Percentiles rank a stretch among this genome's conserved stretches.
These are phyloP conservation scores for Plectropomus leopardus DNA, from an alignment of 2,113 vertebrate genomes.

Conservation along the genomic window DNA sequence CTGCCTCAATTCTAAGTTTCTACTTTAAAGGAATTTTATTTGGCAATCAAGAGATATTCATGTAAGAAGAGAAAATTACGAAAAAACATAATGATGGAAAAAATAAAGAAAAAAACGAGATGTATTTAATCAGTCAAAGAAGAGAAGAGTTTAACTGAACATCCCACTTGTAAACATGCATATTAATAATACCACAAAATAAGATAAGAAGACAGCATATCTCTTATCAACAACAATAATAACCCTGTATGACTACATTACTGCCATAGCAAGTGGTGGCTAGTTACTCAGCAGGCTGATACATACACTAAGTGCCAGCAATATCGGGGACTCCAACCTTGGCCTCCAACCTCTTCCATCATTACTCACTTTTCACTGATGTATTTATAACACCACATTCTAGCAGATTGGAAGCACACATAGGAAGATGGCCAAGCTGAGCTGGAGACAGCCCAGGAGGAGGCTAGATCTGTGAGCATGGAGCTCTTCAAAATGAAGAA, in stretches of 20 bases:
- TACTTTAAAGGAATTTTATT: neutral
- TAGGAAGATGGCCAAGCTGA: slow-evolving; percentile 44
- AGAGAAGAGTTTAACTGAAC: neutral
- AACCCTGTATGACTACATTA: neutral
- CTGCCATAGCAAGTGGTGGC: neutral
- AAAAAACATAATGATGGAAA: neutral
- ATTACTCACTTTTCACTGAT: slow-evolving; percentile 46
- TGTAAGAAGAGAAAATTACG: neutral
- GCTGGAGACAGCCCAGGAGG: slow-evolving; percentile 42
- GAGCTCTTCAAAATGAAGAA: slow-evolving; percentile 37
- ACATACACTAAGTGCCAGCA: neutral
- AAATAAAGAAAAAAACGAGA: neutral
- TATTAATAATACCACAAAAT: neutral
- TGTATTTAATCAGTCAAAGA: neutral
- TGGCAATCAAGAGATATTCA: neutral
- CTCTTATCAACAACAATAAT: neutral
- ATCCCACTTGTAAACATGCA: neutral
- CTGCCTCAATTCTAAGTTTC: neutral
- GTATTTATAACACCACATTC: slow-evolving; percentile 52
- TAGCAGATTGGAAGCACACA: slow-evolving; percentile 36
- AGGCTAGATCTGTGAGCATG: slow-evolving; percentile 24
- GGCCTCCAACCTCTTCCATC: slow-evolving; percentile 24
- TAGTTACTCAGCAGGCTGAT: neutral
- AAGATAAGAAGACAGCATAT: neutral
- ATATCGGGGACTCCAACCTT: neutral